Conservation (phyloP, 2,888 invertebrate genomes). For the Agonum fuliginosum region DNA sequence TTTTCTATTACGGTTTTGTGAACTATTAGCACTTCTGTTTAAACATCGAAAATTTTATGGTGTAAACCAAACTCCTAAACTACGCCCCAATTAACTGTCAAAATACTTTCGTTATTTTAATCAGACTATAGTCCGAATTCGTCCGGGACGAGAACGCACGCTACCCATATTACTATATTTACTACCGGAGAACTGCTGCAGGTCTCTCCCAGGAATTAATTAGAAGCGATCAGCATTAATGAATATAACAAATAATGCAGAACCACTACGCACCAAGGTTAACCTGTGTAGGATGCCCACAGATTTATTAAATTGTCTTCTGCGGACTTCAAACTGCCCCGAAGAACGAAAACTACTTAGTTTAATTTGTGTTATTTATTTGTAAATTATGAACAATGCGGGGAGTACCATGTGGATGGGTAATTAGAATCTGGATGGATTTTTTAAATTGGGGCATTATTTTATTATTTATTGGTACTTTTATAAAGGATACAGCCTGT, state of each 20-base stretch:
- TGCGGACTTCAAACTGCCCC: conserved; percentile 1
- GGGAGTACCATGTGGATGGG: not conserved
- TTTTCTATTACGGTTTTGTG: too few relatives aligned
- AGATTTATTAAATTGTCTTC: conserved; percentile 38
- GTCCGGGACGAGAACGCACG: too few relatives aligned
- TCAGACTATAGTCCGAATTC: too few relatives aligned
- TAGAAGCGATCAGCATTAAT: conserved; percentile 26
- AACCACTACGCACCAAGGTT: conserved; percentile 12
- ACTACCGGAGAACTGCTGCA: conserved; percentile 11
- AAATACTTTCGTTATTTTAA: too few relatives aligned
- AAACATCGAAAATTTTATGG: too few relatives aligned
- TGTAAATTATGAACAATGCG: not conserved
- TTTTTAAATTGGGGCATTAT: not conserved
- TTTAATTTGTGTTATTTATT: not conserved
- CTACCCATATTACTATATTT: too few relatives aligned
- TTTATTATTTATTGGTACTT: not conserved
- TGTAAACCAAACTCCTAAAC: too few relatives aligned
- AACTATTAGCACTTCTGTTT: too few relatives aligned
- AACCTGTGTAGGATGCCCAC: conserved; percentile 6
- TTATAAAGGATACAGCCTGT: too few relatives aligned
- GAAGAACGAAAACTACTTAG: not conserved
- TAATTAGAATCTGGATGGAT: not conserved
- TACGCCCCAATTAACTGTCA: too few relatives aligned
- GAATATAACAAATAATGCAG: conserved; percentile 37
- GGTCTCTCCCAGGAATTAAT: conserved; percentile 14